Conservation (phyloP, 2,113 vertebrate genomes). For the Arvicanthis niloticus region DNA sequence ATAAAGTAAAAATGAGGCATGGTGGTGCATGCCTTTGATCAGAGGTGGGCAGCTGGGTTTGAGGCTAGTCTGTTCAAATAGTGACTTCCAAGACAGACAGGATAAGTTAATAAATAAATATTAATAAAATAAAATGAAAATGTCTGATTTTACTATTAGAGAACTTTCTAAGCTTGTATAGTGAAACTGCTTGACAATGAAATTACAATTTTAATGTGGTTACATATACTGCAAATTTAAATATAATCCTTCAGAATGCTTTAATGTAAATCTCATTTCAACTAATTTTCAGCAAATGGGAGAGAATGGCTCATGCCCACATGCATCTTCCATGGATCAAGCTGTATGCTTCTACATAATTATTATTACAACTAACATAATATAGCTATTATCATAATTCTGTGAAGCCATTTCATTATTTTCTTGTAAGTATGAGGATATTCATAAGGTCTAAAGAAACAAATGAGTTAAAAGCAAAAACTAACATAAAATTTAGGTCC, state of each 20-base stretch:
- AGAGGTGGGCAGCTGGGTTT: not conserved
- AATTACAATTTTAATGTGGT: not conserved
- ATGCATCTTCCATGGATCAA: not conserved
- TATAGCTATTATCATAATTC: not conserved
- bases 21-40: not conserved
- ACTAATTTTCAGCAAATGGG: not conserved
- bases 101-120: not conserved
- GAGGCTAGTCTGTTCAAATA: not conserved
- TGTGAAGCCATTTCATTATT: not conserved
- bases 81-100: not conserved
- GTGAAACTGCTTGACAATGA: not conserved
- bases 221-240: not conserved
- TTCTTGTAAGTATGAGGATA: not conserved
- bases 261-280: not conserved
- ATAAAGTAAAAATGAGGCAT: not conserved
- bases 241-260: not conserved
- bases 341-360: not conserved
- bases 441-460: not conserved
- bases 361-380: not conserved
- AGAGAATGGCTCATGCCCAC: not conserved
- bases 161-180: not conserved
- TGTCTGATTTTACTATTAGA: not conserved
- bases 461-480: not conserved
- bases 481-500: not conserved
- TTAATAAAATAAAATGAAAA: not conserved